phyloP scores from a whole-genome alignment of 2,113 vertebrate genomes.

The Bombycilla garrulus region DNA sequence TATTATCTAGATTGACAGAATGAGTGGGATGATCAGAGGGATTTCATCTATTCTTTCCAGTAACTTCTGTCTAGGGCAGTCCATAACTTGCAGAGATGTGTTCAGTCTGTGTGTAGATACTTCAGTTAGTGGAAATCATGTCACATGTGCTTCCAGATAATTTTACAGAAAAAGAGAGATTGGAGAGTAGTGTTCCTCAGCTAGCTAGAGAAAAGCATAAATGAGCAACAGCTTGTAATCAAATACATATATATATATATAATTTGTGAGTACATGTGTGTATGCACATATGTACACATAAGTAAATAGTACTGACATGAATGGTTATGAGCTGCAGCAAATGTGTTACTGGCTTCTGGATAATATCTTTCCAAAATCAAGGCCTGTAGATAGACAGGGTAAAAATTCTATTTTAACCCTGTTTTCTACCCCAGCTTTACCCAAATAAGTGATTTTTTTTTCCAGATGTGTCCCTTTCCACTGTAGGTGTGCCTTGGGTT shows the following conservation, averaged over 20 bases:
- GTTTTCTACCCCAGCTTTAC: not conserved
- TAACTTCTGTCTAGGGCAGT: not conserved
- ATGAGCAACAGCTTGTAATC: not conserved
- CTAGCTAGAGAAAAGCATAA: not conserved
- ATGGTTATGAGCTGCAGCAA: not conserved
- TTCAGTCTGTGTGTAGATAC: not conserved
- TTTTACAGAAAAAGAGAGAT: not conserved
- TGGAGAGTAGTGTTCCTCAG: not conserved
- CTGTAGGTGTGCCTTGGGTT: not conserved
- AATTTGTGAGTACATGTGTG: not conserved
- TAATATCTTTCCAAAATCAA: not conserved
- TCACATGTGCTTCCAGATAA: not conserved
- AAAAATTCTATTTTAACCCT: not conserved
- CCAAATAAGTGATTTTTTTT: not conserved
- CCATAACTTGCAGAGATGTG: not conserved
- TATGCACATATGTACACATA: accelerated
- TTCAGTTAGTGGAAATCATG: not conserved
- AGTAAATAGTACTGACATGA: not conserved
- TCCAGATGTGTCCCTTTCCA: not conserved
- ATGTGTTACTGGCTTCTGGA: not conserved
- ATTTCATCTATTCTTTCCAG: not conserved
- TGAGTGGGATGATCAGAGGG: not conserved
- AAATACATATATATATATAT: not conserved
- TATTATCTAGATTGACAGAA: not conserved
- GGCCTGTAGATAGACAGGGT: not conserved